These are phyloP conservation scores for Metridium senile DNA, from an alignment of 92 coral and sea anemone genomes.

Conservation along the genomic window DNA sequence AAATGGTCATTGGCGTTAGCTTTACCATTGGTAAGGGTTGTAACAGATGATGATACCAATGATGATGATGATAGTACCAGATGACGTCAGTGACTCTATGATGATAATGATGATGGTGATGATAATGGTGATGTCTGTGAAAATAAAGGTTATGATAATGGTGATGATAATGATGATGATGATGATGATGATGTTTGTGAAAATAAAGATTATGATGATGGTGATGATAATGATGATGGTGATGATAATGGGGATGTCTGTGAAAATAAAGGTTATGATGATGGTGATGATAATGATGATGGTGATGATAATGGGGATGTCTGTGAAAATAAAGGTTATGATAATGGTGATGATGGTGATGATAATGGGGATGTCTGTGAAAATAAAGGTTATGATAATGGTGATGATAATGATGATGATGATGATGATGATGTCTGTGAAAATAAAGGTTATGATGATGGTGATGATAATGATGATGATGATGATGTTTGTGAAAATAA, in stretches of 20 bases:
- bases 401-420: no score
- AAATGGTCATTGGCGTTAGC: conserved; percentile 82
- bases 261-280: not conserved
- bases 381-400: conserved; percentile 26
- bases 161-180: not conserved
- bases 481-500: not conserved
- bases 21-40: conserved; percentile 69
- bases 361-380: no score
- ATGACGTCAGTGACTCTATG: not conserved
- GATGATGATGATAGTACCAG: not conserved
- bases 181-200: not conserved
- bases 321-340: not conserved
- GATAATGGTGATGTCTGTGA: not conserved
- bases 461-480: not conserved
- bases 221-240: not conserved
- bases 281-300: not conserved
- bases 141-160: no score
- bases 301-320: not conserved
- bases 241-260: not conserved
- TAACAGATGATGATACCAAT: not conserved
- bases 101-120: not conserved
- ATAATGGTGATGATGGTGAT: not conserved
- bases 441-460: not conserved
- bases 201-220: no score
- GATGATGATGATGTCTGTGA: not conserved